These are phyloP conservation scores for Genyomyrus donnyi DNA, from an alignment of 2,113 vertebrate genomes.

Conservation along the genomic window DNA sequence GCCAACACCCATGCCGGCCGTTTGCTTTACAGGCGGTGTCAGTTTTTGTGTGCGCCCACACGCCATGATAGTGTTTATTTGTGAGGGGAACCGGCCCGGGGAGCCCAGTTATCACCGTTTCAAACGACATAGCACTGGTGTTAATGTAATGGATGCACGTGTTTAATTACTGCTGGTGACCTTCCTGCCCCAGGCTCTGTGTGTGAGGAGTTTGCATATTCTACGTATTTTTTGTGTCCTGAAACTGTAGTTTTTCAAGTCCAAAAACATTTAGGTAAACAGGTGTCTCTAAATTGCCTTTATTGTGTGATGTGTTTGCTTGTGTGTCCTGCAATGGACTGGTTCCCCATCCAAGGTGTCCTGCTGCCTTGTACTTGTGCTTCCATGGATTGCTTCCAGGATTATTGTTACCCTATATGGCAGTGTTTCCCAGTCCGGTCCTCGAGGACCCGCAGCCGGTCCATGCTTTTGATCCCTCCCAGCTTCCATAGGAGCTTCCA, in stretches of 20 bases:
- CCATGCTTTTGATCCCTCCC: background rate
- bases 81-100: background rate
- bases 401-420: background rate
- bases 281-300: background rate
- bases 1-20: background rate
- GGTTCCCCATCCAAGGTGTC: background rate
- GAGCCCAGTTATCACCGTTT: background rate
- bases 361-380: background rate
- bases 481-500: background rate
- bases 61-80: background rate
- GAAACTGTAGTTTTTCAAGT: background rate
- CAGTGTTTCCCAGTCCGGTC: background rate
- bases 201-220: background rate
- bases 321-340: background rate
- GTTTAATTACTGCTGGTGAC: background rate
- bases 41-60: background rate
- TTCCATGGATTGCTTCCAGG: background rate
- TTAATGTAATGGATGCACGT: background rate
- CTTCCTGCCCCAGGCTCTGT: background rate
- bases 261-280: background rate
- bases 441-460: background rate
- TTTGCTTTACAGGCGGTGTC: background rate
- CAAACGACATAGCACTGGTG: background rate
- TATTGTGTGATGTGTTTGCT: background rate
- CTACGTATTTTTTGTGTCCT: background rate